phyloP scores from a whole-genome alignment of 2,888 invertebrate genomes.

The Gibbula magus region DNA sequence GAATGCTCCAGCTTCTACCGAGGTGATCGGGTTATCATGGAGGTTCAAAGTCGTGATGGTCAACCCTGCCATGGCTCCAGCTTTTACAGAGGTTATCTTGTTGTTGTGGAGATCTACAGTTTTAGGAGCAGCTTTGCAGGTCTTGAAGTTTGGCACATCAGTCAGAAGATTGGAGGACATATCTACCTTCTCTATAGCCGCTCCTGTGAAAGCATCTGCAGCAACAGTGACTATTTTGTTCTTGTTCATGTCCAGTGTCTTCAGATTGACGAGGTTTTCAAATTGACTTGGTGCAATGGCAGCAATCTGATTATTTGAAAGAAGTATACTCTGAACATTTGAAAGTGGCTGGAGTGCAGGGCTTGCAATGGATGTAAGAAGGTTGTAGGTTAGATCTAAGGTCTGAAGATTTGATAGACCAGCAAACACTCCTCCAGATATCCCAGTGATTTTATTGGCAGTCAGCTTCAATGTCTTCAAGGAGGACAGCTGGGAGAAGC shows the following conservation, averaged over 20 bases:
- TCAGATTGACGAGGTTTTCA: conserved; percentile 41
- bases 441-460: conserved; percentile 35
- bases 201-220: conserved; percentile 40
- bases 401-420: conserved; percentile 39
- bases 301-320: conserved; percentile 39
- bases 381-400: conserved; percentile 45
- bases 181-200: conserved; percentile 44
- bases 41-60: conserved; percentile 45
- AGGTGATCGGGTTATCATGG: conserved; percentile 39
- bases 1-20: conserved; percentile 47
- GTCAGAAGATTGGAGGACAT: conserved; percentile 47
- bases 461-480: conserved; percentile 45
- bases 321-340: conserved; percentile 17
- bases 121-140: conserved; percentile 5
- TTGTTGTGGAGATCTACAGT: conserved; percentile 40
- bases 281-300: conserved; percentile 43
- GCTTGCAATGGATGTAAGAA: conserved; percentile 37
- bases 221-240: conserved; percentile 44
- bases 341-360: conserved; percentile 38
- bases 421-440: conserved; percentile 34
- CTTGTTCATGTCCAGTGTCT: conserved; percentile 39
- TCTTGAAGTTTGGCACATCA: conserved; percentile 41
- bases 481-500: conserved; percentile 38
- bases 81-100: conserved; percentile 36
- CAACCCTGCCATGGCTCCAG: conserved; percentile 37